Evolutionary conservation across 2,888 invertebrate genomes (phyloP), one percentile per base, ranked within the genome.

Genomic region (Oconnorella tubifera): DNA sequence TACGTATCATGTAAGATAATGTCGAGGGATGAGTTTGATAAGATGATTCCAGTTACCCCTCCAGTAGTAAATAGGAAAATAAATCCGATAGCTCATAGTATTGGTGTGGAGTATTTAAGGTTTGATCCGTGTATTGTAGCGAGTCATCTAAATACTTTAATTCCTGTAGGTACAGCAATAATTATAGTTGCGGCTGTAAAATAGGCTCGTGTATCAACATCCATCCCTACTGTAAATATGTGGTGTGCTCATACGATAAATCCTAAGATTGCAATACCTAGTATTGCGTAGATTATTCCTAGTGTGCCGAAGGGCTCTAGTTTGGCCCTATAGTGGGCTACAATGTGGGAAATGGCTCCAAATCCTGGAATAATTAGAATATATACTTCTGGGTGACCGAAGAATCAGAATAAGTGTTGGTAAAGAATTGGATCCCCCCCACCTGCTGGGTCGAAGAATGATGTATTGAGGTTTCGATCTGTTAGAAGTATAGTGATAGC

Each of bases 361-460:
- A 91, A 90, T 82, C 88, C 90, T 0, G 90, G 90, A 75, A 90
- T 77, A 88, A 90, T 90, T 85, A 90, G 83, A 89, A 90, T 90
- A 83, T 91, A 91, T 69, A 91, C 90, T 87, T 91, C 90, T 10
- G 90, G 90, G 63, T 91, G 90, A 0, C 90, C 90, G 86, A 91
- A 91, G 84, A 91, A 91, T 87, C 90, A 91, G 84, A 91, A 90
- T 86, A 90, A 83, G 81, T 91, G 90, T 86, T 90, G 89, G 62
- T 89, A 90, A 73, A 91, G 74, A 83, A 91, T 87, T 1, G 90
- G 90, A 63, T 91, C 90, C 62, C 90, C 91, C 32, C 90, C 90
- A 67, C 89, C 90, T 0, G 86, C 85, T 0, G 89, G 89, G 40
- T 90, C 89, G 86, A 90, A 91, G 82, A 91, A 91, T 0, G 88